Conservation (phyloP, 1,140 invertebrate species). For the Bombus sibiricus region DNA sequence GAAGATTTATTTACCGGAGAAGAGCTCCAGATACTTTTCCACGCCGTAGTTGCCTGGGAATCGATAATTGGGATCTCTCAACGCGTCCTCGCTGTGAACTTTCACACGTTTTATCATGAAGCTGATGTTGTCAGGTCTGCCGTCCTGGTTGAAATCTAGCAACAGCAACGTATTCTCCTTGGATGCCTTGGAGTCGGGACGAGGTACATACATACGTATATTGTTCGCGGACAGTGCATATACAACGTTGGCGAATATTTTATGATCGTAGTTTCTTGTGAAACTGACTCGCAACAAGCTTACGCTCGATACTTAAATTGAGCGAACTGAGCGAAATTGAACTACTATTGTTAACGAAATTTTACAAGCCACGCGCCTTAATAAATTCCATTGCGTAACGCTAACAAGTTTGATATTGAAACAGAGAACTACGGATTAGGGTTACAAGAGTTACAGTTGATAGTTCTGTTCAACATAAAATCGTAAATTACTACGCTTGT, state of each 20-base stretch:
- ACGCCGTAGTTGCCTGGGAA: conserved; percentile 97
- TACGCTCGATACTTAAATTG: background rate
- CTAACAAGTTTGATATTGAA: background rate
- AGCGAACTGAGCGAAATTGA: too few species aligned
- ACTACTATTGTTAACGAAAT: background rate
- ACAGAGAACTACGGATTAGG: too few species aligned
- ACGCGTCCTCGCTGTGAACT: conserved; percentile 92
- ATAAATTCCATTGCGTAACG: background rate
- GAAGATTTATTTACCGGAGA: conserved; percentile 88
- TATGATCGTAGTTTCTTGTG: background rate
- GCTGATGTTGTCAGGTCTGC: conserved; percentile 94
- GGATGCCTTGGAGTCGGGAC: background rate
- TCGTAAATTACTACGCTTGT: too few species aligned
- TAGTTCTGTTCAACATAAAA: too few species aligned
- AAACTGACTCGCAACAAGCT: background rate
- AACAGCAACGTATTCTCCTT: conserved; percentile 61
- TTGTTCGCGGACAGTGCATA: too few species aligned
- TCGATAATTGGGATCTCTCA: conserved; percentile 92
- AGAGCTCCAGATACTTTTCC: conserved; percentile 96
- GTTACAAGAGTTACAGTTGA: too few species aligned
- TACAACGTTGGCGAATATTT: background rate
- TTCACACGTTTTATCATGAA: conserved; percentile 99
- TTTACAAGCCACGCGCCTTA: background rate
- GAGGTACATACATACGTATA: too few species aligned
- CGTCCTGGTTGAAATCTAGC: conserved; percentile 96